These are phyloP conservation scores for Morinoia aosen DNA, from an alignment of 2,888 invertebrate species.

Conservation along the genomic window DNA sequence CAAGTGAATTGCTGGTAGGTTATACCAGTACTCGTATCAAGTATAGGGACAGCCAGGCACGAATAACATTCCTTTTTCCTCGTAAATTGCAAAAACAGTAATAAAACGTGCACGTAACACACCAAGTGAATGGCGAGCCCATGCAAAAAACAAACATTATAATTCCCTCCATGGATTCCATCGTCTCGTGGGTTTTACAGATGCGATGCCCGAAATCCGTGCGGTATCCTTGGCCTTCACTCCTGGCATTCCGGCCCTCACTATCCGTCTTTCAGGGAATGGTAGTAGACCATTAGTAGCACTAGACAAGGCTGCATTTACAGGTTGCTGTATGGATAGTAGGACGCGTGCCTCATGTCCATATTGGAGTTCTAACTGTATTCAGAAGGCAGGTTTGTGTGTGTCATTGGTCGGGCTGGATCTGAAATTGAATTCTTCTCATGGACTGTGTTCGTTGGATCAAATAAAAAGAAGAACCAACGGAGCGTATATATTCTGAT, in stretches of 20 bases:
- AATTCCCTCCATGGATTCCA: background rate
- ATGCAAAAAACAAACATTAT: background rate
- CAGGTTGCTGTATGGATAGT: background rate
- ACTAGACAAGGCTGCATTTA: background rate
- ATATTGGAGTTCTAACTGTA: background rate
- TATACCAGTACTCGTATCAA: too few relatives aligned
- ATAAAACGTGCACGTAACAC: background rate
- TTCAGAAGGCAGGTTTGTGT: background rate
- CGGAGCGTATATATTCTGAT: too few relatives aligned
- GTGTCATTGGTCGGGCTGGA: background rate
- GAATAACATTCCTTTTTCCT: too few relatives aligned
- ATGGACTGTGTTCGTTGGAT: too few relatives aligned
- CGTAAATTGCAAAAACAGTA: background rate
- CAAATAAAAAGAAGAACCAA: too few relatives aligned
- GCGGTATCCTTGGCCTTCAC: background rate
- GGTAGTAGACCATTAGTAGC: background rate
- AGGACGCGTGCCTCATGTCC: background rate
- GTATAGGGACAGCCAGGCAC: too few relatives aligned
- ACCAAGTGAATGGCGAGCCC: background rate
- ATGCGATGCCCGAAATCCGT: background rate
- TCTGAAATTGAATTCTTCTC: too few relatives aligned
- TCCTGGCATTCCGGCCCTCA: background rate
- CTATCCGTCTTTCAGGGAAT: background rate
- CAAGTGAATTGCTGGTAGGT: too few relatives aligned
- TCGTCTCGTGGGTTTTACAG: background rate